Evolutionary conservation across 92 coral and sea anemone genomes (phyloP), one percentile per base, ranked within the genome.

Genomic region (Virgularia gustaviana): DNA sequence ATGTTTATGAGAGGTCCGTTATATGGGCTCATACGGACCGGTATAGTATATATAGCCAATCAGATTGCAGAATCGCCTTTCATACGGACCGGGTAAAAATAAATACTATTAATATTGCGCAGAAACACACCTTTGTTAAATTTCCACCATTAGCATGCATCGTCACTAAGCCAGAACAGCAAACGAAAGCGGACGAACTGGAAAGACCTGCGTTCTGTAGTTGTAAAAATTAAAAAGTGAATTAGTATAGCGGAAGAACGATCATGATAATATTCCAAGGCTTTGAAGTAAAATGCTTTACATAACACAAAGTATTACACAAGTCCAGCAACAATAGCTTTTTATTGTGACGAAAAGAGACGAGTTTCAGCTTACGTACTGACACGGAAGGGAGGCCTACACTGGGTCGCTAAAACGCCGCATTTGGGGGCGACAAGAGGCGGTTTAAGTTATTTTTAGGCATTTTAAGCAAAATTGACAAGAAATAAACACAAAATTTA

Each of bases 181-280:
- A 92, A n/a, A 92, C 98, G 61, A 92, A 70, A 22, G 98, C 98
- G 9, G 98, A 92, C 0, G 98, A 92, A 51, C 98, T 92, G n/a
- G 98, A 92, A 52, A 92, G 74, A 24, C 98, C 98, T 33, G 98
- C 98, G 81, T 96, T 92, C 96, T 91, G 23, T 42, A 44, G n/a
- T 13, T 15, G 18, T 2, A n/a, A 25, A 49, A 38, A 34, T 19
- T 19, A 34, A 68, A 11, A 29, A 8, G 18, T 33, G 30, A 18
- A 23, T 29, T 25, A 25, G n/a, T 6, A 35, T 36, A 34, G 29
- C 35, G 64, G n/a, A n/a, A n/a, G n/a, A n/a, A n/a, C n/a, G n/a
- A n/a, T n/a, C n/a, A n/a, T n/a, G n/a, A n/a, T n/a, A n/a, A n/a
- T n/a, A n/a, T n/a, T n/a, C n/a, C n/a, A n/a, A 47, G 23, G 2